Evolutionary conservation across 1,140 invertebrate species (phyloP).

Genomic region (Caenorhabditis remanei): DNA sequence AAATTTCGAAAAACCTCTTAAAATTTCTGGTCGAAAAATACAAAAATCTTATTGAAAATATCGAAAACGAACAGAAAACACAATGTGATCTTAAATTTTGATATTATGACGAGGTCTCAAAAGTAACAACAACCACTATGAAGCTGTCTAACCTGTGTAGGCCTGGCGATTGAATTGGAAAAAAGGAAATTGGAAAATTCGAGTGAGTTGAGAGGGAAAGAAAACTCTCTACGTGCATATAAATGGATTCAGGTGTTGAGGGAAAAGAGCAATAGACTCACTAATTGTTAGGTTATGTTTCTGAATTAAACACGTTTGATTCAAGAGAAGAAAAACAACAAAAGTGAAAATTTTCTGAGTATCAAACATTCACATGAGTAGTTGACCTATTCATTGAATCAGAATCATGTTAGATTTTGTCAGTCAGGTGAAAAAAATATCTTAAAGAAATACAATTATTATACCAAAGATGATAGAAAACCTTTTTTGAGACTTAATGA

Average conservation of each 20-base stretch:
- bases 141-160: too few relatives aligned
- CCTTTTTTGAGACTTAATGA: too few relatives aligned
- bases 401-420: too few relatives aligned
- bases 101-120: background rate
- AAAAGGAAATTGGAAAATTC: slow-evolving; percentile 14
- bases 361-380: too few relatives aligned
- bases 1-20: background rate
- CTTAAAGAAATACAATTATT: too few relatives aligned
- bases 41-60: background rate
- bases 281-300: too few relatives aligned
- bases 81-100: background rate
- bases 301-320: too few relatives aligned
- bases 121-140: background rate
- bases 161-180: background rate
- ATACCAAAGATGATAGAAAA: too few relatives aligned
- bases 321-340: too few relatives aligned
- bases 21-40: background rate
- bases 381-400: too few relatives aligned
- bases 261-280: background rate
- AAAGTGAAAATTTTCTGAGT: too few relatives aligned
- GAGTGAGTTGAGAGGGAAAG: background rate
- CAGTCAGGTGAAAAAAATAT: too few relatives aligned
- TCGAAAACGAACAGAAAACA: background rate
- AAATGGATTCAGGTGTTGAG: slow-evolving; percentile 2
- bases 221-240: background rate